A percentile compares a stretch with the other conserved stretches of the same genome.
phyloP scores from a whole-genome alignment of 2,797 vertebrate genomes.

The Alauda arvensis region DNA sequence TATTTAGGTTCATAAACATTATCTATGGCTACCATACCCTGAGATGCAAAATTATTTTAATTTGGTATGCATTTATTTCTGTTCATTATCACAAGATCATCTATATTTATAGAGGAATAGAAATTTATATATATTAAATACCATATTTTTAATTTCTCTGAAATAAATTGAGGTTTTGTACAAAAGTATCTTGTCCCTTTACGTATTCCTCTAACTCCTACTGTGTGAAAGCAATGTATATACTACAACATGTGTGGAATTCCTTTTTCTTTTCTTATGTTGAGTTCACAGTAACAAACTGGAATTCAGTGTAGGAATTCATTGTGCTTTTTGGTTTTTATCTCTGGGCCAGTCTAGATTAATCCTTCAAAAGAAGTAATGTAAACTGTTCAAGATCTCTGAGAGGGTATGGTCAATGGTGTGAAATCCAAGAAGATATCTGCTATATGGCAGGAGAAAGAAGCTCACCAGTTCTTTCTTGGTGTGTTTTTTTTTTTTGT shows the following conservation, averaged over 20 bases:
- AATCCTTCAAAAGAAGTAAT: constrained; percentile 50
- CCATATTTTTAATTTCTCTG: constrained; percentile 87
- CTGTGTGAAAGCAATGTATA: constrained; percentile 37
- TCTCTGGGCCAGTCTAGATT: constrained; percentile 7
- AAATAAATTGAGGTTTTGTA: constrained; percentile 88
- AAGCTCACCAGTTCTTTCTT: neutral
- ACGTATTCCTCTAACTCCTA: constrained; percentile 39
- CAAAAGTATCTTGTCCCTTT: constrained; percentile 68
- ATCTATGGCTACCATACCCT: constrained; percentile 72
- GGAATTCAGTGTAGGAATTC: constrained; percentile 55
- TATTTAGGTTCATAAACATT: constrained; percentile 71
- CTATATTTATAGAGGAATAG: constrained; percentile 96
- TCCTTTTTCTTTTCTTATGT: constrained; percentile 19
- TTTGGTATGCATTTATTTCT: constrained; percentile 84
- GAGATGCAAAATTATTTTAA: constrained; percentile 72
- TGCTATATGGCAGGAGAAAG: constrained; percentile 37
- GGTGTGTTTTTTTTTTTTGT: neutral
- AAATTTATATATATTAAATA: constrained; percentile 87
- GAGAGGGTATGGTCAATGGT: constrained; percentile 22
- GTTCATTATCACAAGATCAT: constrained; percentile 86
- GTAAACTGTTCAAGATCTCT: constrained; percentile 33
- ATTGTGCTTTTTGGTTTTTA: constrained; percentile 47
- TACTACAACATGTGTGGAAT: constrained; percentile 3
- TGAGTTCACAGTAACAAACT: constrained; percentile 28
- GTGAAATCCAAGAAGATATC: constrained; percentile 52